Base-by-base conservation (phyloP, 2,888 invertebrate species). In the Phaonia tiefii region DNA sequence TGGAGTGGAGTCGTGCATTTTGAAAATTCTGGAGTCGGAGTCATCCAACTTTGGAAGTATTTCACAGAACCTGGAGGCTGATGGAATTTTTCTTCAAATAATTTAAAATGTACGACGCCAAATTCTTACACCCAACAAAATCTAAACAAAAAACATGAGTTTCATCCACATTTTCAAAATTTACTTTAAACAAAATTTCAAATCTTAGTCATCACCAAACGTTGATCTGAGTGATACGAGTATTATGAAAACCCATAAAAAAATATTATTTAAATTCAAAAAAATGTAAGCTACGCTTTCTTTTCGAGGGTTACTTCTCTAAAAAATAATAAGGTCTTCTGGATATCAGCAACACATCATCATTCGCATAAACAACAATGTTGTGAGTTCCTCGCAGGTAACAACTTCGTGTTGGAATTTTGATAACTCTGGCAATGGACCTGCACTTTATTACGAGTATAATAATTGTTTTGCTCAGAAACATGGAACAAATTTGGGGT, bases 331-430 rank as follows among this genome's bases (percentile, higher is more conserved):
- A 7, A 20, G 42, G 63, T 37, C 37, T 60, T 60, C 39, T 42
- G 42, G 20, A 22, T 63, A 63, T 20, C 63, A 63, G n/a, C n/a
- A n/a, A n/a, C n/a, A n/a, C n/a, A n/a, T n/a, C n/a, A n/a, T n/a
- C n/a, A n/a, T n/a, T 63, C 17, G 37, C 17, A 39, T 63, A 13
- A 7, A 22, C 22, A 63, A 63, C 22, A 20, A 17, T 63, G 63
- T n/a, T 20, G 39, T 13, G 22, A 17, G 63, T 22, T 42, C 22
- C 11, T 20, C 13, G 42, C 20, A 42, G 42, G 20, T 26, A 31
- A 26, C 11, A 42, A 75, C 73, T 74, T 83, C 84, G 83, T 84
- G 84, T 71, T 71, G 84, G 84, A 83, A 84, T 85, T 85, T 84
- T 79, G 78, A 83, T 79, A 82, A 83, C 60, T 67, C 78, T n/a